These are phyloP conservation scores for Thymelicus lineola DNA, from an alignment of 2,888 invertebrate species.

Conservation along the genomic window DNA sequence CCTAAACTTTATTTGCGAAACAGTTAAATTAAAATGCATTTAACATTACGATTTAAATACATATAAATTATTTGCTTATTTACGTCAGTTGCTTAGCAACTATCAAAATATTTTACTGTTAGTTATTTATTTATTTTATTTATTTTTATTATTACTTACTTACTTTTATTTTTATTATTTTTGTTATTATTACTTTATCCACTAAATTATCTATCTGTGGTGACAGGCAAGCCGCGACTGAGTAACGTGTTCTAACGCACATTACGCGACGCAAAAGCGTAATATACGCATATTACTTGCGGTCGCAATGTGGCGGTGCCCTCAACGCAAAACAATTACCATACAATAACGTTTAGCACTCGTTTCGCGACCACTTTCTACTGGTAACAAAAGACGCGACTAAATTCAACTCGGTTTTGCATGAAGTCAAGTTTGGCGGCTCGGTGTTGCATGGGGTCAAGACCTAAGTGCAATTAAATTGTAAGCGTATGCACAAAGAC, in stretches of 20 bases:
- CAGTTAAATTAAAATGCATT: neutral
- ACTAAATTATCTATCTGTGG: too few species aligned
- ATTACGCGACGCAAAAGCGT: neutral
- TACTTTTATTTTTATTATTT: too few species aligned
- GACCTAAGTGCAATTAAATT: neutral
- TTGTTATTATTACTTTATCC: too few species aligned
- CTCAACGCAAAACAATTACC: constrained; percentile 24
- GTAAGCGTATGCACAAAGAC: neutral
- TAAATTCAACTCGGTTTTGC: constrained; percentile 9
- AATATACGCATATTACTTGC: neutral
- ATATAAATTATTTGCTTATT: too few species aligned
- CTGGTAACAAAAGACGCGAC: constrained; percentile 23
- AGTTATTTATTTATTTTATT: too few species aligned
- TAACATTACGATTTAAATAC: neutral
- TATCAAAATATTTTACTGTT: too few species aligned
- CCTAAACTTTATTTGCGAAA: neutral
- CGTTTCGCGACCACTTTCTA: constrained; percentile 29
- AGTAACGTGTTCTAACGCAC: neutral
- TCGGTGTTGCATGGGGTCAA: constrained; percentile 10
- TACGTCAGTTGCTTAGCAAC: too few species aligned
- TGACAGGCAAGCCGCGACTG: too few species aligned
- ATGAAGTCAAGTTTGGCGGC: constrained; percentile 23
- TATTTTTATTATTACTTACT: too few species aligned
- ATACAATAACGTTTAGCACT: constrained; percentile 30
- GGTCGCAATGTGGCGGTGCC: constrained; percentile 5